Evolutionary conservation across 1,140 invertebrate species (phyloP).

Genomic region (Drosophila truncata): DNA sequence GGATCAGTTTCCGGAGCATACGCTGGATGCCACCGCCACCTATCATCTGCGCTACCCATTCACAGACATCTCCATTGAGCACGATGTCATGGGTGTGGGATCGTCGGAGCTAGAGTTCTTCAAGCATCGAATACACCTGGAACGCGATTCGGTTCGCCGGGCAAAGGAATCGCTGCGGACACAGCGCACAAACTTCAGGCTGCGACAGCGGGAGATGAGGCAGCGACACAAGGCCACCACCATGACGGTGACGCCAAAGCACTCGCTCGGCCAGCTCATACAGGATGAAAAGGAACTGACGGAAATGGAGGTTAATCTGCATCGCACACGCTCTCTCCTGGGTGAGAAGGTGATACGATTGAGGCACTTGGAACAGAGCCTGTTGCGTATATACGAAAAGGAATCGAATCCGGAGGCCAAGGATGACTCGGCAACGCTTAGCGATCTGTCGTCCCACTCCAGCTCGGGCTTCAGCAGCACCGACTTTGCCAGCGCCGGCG

Average conservation of each 20-base stretch:
- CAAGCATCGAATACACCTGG: slow-evolving; percentile 91
- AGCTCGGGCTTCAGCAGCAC: slow-evolving; percentile 90
- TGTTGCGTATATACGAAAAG: slow-evolving; percentile 87
- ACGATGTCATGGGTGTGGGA: slow-evolving; percentile 73
- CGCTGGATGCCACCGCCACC: slow-evolving; percentile 89
- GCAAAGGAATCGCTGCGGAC: slow-evolving; percentile 89
- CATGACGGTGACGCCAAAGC: slow-evolving; percentile 80
- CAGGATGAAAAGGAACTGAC: slow-evolving; percentile 92
- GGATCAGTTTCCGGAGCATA: slow-evolving; percentile 90
- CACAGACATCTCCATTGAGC: slow-evolving; percentile 87
- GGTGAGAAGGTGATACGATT: slow-evolving; percentile 93
- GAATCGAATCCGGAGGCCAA: slow-evolving; percentile 79
- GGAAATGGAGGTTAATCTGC: slow-evolving; percentile 92
- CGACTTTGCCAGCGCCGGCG: slow-evolving; percentile 88
- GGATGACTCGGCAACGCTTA: slow-evolving; percentile 87
- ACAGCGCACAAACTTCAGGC: slow-evolving; percentile 75
- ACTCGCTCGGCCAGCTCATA: slow-evolving; percentile 88
- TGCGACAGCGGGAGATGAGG: slow-evolving; percentile 78
- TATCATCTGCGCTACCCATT: slow-evolving; percentile 92
- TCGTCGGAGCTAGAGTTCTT: slow-evolving; percentile 92
- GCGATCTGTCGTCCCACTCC: slow-evolving; percentile 89
- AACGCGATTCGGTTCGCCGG: slow-evolving; percentile 91
- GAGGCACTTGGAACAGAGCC: slow-evolving; percentile 90
- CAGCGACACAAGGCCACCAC: slow-evolving; percentile 70
- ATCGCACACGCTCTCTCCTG: slow-evolving; percentile 90